phyloP scores from a whole-genome alignment of 2,888 invertebrate genomes.

The Notodonta dromedarius region DNA sequence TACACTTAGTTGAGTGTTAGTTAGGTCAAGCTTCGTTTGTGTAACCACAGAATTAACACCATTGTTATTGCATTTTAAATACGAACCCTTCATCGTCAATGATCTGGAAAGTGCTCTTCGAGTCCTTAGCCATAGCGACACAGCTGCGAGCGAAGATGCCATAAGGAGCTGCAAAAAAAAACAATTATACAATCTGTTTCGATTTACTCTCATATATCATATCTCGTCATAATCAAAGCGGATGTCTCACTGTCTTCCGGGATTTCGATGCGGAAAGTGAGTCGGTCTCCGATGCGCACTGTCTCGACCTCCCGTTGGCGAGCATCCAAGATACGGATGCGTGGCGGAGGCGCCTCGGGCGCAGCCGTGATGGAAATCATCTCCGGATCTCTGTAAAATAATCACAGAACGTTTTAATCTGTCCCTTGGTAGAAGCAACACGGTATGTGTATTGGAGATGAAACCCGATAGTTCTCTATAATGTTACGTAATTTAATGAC shows the following conservation, averaged over 20 bases:
- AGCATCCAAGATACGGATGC: slow-evolving; percentile 95
- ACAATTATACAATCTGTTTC: not conserved
- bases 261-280: slow-evolving; percentile 97
- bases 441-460: not conserved
- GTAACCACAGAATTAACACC: no score
- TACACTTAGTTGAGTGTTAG: no score
- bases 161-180: slow-evolving; percentile 90
- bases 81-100: slow-evolving; percentile 96
- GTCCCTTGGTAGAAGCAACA: not conserved
- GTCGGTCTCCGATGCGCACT: slow-evolving; percentile 96
- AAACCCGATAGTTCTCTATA: not conserved
- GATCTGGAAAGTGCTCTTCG: slow-evolving; percentile 97
- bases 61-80: slow-evolving; percentile 1
- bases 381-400: slow-evolving; percentile 91
- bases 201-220: not conserved
- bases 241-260: slow-evolving; percentile 94
- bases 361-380: slow-evolving; percentile 98
- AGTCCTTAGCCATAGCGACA: slow-evolving; percentile 98
- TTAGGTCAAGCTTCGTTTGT: no score
- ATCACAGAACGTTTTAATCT: not conserved
- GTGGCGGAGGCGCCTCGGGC: slow-evolving; percentile 97
- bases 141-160: slow-evolving; percentile 98
- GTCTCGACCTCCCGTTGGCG: slow-evolving; percentile 95
- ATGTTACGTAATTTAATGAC: slow-evolving; percentile 1
- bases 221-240: not conserved